Conservation (phyloP, 2,113 vertebrate genomes). For the Stigmatopora argus region DNA sequence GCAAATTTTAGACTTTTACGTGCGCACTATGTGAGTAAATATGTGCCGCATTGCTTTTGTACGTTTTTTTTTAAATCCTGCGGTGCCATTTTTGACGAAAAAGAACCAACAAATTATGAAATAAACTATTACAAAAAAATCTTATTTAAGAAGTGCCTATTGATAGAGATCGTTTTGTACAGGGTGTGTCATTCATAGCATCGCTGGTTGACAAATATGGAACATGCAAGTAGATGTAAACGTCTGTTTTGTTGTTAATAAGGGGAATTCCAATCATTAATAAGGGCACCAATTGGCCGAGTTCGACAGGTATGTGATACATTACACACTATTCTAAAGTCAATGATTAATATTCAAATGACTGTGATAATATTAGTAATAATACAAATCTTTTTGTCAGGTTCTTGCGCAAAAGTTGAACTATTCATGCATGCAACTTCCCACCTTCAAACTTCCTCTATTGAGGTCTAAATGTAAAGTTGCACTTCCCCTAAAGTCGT, state of each 20-base stretch:
- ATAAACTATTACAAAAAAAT: slow-evolving; percentile 33
- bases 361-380: background rate
- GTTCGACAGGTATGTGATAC: no score
- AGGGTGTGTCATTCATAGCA: slow-evolving; percentile 39
- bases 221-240: background rate
- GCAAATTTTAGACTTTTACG: no score
- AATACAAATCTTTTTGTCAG: background rate
- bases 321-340: no score
- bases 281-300: no score
- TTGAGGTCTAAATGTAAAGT: background rate
- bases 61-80: slow-evolving; percentile 7
- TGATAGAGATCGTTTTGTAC: slow-evolving; percentile 60
- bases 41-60: no score
- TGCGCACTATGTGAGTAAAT: no score
- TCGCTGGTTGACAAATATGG: background rate
- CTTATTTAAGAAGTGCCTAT: slow-evolving; percentile 75
- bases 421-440: slow-evolving; percentile 1
- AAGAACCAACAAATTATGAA: slow-evolving; percentile 27
- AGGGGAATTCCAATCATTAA: no score
- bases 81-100: slow-evolving; percentile 52
- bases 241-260: background rate
- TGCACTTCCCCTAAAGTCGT: background rate
- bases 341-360: no score
- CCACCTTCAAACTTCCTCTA: background rate
- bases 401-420: background rate